Evolutionary conservation across 2,113 vertebrate species (phyloP), one percentile per base, ranked within the genome.

Genomic region (Ciconia maguari): DNA sequence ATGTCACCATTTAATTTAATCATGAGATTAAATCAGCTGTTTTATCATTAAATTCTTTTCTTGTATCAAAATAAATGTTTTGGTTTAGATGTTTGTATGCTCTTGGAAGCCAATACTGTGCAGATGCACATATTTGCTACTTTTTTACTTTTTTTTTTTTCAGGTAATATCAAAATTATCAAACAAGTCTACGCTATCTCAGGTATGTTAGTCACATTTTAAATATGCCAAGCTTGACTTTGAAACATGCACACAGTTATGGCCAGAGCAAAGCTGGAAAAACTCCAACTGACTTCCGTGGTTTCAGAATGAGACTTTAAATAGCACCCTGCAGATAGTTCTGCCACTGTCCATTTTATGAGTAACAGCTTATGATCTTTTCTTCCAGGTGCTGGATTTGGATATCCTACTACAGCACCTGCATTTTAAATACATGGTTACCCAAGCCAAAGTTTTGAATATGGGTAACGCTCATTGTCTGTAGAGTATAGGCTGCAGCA

Each of bases 151-250:
- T 83, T 97, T 85, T 97, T 90, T 96, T 46, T 98, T 98, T 86
- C 97, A 99, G 99, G 98, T 98, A 92, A 98, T 98, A 96, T 98
- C 98, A 97, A 98, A 98, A 97, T 97, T 99, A 94, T 98, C 98
- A 81, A 98, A 98, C 98, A 99, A 99, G 97, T 95, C 98, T 84
- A 96, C 97, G 6, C 92, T 98, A 51, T 96, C 98, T 87, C 98
- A 99, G 98, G 98, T 99, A 99, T 65, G 97, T 94, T 95, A 70
- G 66, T 46, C 41, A 46, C 13, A 60, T 93, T 96, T 96, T 87
- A 86, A 94, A 83, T 81, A 66, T 46, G 18, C 16, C 54, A 68
- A 88, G 26, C 29, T 89, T 79, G 48, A 58, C 49, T 87, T 57
- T 77, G 64, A 87, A 86, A 86, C 4, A 16, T 30, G 20, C 54